Base-by-base conservation (phyloP, 2,113 vertebrate species). In the Chionis minor region DNA sequence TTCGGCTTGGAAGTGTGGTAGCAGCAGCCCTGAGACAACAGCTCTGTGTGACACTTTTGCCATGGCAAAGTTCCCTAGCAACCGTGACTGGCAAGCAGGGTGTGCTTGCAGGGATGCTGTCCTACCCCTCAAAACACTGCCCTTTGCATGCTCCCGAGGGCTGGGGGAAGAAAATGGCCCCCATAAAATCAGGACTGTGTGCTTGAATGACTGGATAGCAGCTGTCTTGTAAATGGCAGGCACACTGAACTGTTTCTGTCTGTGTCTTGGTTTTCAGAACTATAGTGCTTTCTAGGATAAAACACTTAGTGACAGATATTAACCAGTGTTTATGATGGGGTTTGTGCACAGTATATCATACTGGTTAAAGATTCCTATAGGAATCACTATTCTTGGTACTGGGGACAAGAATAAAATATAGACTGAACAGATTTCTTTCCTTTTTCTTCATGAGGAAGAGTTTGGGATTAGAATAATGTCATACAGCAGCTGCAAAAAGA, bases 111-210 rank as follows among this genome's bases (percentile, higher is more conserved):
- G 66, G 69, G 51, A 35, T 52, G 74, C 58, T 67, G 47, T 33
- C 11, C 19, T 84, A 13, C 45, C 1, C 84, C 54, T 72, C 4
- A 2, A 27, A 85, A 72, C 1, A 1, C 58, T 40, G 69, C 40
- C 70, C 45, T 66, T 24, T 0, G 3, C 8, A 0, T 2, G 1
- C 49, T 12, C 28, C 55, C 0, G 2, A 32, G 30, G 28, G 38
- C 49, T 49, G 44, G 33, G n/a, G 72, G 63, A 35, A 56, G 69
- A 27, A 9, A 49, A 24, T 8, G 54, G 72, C 58, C 32, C 0
- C 0, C 2, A 19, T 83, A 30, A 92, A 56, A 2, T 26, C 40
- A 1, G 18, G 19, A 6, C 38, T 15, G 42, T 65, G 42, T 47
- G 30, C 61, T 47, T 20, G 22, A 54, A 17, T 10, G 23, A 2